Percentiles rank a stretch among this genome's conserved stretches.
phyloP scores from a whole-genome alignment of 2,888 invertebrate genomes.

The Diplolepis rosae region DNA sequence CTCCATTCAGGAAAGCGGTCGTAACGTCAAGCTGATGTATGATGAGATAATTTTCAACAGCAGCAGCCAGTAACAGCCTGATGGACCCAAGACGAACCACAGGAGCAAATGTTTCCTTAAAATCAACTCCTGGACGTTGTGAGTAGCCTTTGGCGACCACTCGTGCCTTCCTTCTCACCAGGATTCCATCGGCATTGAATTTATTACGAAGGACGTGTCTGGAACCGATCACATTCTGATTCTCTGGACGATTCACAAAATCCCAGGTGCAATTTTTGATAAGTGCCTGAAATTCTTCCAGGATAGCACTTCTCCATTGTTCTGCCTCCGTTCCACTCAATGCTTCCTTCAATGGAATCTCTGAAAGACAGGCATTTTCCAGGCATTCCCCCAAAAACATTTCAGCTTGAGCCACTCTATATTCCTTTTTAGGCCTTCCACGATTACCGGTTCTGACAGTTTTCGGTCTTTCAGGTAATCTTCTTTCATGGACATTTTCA shows the following conservation, averaged over 20 bases:
- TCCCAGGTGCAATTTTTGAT: conserved; percentile 51
- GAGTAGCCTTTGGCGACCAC: too few relatives aligned
- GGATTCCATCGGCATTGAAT: too few relatives aligned
- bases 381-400: background rate
- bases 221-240: conserved; percentile 25
- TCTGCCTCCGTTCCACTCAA: too few relatives aligned
- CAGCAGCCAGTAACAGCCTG: too few relatives aligned
- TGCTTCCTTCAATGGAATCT: conserved; percentile 33
- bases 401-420: background rate
- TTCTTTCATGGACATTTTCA: background rate
- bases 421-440: background rate
- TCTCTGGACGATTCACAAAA: conserved; percentile 44
- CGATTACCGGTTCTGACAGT: background rate
- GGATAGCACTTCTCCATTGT: conserved; percentile 49
- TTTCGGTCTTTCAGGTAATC: background rate
- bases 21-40: too few relatives aligned
- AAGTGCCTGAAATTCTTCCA: conserved; percentile 42
- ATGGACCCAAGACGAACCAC: too few relatives aligned
- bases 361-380: background rate
- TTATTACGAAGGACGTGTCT: too few relatives aligned
- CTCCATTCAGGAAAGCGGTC: conserved; percentile 53
- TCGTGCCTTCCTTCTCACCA: too few relatives aligned
- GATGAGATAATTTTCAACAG: too few relatives aligned
- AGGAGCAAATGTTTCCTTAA: too few relatives aligned
- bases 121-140: too few relatives aligned